Base-by-base conservation (phyloP, 1,140 invertebrate genomes). In the Uloborus diversus region DNA sequence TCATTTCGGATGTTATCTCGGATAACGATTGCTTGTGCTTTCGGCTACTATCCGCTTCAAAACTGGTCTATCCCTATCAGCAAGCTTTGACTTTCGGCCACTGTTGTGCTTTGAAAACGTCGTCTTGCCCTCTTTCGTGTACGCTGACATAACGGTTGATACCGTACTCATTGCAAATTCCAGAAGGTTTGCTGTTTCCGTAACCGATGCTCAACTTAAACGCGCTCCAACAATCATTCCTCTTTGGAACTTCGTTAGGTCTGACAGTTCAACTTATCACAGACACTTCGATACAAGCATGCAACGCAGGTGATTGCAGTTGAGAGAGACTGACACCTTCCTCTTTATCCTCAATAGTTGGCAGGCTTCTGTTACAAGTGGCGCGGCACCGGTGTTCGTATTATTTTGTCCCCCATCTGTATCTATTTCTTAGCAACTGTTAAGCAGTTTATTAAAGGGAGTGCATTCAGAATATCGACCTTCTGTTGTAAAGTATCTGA, bases 181-280 rank as follows among this genome's bases (percentile, higher is more conserved):
- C 57, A 61, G 3, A 61, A 61, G 25, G 30, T 61, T 61, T 61
- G 57, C 57, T 61, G 57, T 61, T 61, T 61, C 57, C n/a, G 57
- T 61, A 27, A 61, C 25, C 57, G 57, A 61, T 27, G 25, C 57
- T 61, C 57, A 20, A 61, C 11, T 32, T 61, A 61, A 61, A 61
- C 57, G 7, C 30, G 27, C 57, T 61, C 13, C 57, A 61, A 61
- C 25, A 13, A 61, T 61, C 57, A 61, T 61, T 61, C 25, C 57
- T 61, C 61, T 64, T 64, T 64, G 17, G 61, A 64, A 64, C 33
- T 64, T 23, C 37, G 61, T n/a, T 32, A 35, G 61, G 61, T 64
- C 61, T 64, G 33, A 35, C 61, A 64, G 7, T 35, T 33, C 11
- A 33, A 37, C 61, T 64, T 64, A 7, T 64, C 61, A 35, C 61